Evolutionary conservation across 2,113 vertebrate species (phyloP).

Genomic region (Pygathrix nemaeus): DNA sequence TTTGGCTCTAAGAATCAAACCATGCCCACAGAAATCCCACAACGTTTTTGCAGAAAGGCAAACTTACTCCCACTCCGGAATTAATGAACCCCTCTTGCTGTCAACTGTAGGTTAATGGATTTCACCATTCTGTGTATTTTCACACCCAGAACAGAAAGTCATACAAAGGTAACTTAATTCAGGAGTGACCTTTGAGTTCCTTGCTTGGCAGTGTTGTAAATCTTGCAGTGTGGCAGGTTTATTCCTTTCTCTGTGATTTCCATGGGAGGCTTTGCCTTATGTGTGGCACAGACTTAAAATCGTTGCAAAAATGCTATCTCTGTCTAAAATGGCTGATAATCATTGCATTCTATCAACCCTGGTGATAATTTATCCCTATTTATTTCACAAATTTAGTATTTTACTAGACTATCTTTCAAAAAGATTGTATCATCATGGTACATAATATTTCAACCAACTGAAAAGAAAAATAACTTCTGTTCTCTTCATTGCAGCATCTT

Average conservation of each 20-base stretch:
- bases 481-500: neutral
- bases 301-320: neutral
- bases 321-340: constrained; percentile 18
- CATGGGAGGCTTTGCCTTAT: constrained; percentile 36
- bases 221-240: constrained; percentile 57
- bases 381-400: constrained; percentile 54
- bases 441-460: neutral
- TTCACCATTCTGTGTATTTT: constrained; percentile 69
- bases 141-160: constrained; percentile 74
- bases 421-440: neutral
- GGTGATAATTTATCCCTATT: constrained; percentile 43
- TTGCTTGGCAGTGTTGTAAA: constrained; percentile 54
- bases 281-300: constrained; percentile 39
- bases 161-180: constrained; percentile 73
- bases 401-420: constrained; percentile 34
- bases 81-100: constrained; percentile 60
- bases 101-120: constrained; percentile 60
- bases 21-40: constrained; percentile 44
- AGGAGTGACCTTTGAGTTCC: constrained; percentile 72
- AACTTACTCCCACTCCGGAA: constrained; percentile 38
- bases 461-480: constrained; percentile 16
- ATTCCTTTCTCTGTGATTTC: constrained; percentile 58
- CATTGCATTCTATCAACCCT: constrained; percentile 46
- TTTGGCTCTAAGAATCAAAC: constrained; percentile 45
- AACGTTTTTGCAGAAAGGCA: neutral